Evolutionary conservation across 2,113 vertebrate genomes (phyloP), one percentile per base, ranked within the genome.

Genomic region (Pachycephala philippinensis): DNA sequence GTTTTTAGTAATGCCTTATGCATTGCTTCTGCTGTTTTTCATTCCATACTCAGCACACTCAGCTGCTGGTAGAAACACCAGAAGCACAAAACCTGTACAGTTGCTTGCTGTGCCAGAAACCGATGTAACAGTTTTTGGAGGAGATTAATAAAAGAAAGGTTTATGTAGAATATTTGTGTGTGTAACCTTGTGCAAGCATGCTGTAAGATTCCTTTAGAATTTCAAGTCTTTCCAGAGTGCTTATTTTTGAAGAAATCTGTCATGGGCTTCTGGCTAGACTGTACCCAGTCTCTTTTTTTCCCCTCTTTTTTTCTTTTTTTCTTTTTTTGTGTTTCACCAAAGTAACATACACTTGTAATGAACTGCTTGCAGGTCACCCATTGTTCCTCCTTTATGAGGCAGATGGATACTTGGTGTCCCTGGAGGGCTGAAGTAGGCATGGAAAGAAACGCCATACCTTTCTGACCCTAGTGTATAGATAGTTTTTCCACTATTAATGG

Each of bases 201-300:
- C 44, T 63, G 5, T 50, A 50, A 66, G 47, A 59, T 70, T 45
- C 47, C 47, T 59, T 68, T 22, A 79, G 78, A 54, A 53, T 65
- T 61, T 23, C 10, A n/a, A 10, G 17, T 70, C 28, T 59, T 81
- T 57, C 22, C 42, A 68, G 52, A 27, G 23, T 7, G 4, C 14
- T 37, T 80, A 13, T 45, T 87, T 23, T 63, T 90, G 26, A 63
- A 77, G 68, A 71, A 86, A 23, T 44, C 33, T 39, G 13, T 37
- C 0, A 0, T 13, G 22, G 4, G 11, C 24, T 30, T 75, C 42
- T 63, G 60, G 7, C 26, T 56, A 27, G 28, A 21, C 22, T 61
- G 42, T 65, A 63, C 7, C 9, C 66, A 9, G 21, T 56, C 6
- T 33, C 31, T n/a, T 45, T 63, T 45, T 18, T 21, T 10, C 7